Evolutionary conservation across 2,797 vertebrate genomes (phyloP).

Genomic region (Percopsis omiscomaycus): DNA sequence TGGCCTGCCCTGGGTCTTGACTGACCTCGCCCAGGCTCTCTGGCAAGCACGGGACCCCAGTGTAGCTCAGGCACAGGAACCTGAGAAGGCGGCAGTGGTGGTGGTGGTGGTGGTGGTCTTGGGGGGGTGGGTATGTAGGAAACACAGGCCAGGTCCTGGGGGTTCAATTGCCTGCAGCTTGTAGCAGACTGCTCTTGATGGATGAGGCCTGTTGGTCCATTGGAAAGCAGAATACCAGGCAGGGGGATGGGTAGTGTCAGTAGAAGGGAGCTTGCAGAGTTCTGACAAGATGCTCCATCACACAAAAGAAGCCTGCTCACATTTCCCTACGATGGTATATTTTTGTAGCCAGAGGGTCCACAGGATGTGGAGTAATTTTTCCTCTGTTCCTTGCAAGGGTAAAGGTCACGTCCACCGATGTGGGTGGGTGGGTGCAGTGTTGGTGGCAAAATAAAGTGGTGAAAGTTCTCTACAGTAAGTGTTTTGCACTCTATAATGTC

Average conservation of each 20-base stretch:
- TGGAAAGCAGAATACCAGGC: background rate
- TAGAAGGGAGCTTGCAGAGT: background rate
- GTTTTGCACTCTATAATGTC: background rate
- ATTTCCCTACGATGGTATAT: background rate
- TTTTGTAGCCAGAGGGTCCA: background rate
- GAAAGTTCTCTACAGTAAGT: background rate
- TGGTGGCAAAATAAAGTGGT: slow-evolving; percentile 1
- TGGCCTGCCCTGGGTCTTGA: slow-evolving; percentile 1
- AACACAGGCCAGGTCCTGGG: slow-evolving; percentile 8
- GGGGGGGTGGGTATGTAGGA: background rate
- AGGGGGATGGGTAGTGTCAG: slow-evolving; percentile 1
- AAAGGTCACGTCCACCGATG: background rate
- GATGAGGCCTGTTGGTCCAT: slow-evolving; percentile 6
- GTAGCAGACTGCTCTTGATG: slow-evolving; percentile 11
- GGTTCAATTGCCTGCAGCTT: slow-evolving; percentile 3
- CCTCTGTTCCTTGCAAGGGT: slow-evolving; percentile 2
- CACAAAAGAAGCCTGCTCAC: background rate
- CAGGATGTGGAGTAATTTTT: slow-evolving; percentile 1
- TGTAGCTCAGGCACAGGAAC: slow-evolving; percentile 3
- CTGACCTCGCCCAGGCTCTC: slow-evolving; percentile 9
- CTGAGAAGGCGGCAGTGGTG: background rate
- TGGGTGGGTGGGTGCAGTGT: slow-evolving; percentile 8
- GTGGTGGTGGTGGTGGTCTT: background rate
- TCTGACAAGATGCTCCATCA: slow-evolving; percentile 19
- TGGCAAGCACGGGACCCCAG: slow-evolving; percentile 14